phyloP scores from a whole-genome alignment of 2,888 invertebrate species.

The Papilio protenor region DNA sequence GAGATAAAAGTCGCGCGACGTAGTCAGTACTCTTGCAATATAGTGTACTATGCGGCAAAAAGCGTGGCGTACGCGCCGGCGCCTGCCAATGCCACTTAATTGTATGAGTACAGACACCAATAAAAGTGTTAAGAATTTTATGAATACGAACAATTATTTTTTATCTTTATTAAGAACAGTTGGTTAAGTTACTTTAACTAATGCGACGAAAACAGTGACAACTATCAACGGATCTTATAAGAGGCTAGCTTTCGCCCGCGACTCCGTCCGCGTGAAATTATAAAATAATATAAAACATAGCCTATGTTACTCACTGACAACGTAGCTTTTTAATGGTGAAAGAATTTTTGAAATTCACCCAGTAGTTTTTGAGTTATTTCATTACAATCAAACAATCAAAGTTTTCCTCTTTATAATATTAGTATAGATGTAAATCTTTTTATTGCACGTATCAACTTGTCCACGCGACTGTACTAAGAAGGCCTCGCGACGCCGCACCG shows the following conservation, averaged over 20 bases:
- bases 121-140: not conserved
- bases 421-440: not conserved
- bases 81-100: constrained; percentile 38
- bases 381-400: too few species aligned
- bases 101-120: constrained; percentile 13
- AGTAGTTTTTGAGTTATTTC: too few species aligned
- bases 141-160: not conserved
- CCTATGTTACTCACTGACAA: too few species aligned
- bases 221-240: too few species aligned
- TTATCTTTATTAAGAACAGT: not conserved
- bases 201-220: too few species aligned
- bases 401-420: too few species aligned
- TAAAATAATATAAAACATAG: too few species aligned
- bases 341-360: too few species aligned
- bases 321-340: too few species aligned
- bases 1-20: not conserved
- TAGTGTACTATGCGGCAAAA: constrained; percentile 31
- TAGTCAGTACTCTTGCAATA: constrained; percentile 1
- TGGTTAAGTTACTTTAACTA: not conserved
- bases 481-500: constrained; percentile 26
- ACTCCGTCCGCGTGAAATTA: too few species aligned
- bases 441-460: not conserved
- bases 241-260: too few species aligned
- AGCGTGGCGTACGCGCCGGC: constrained; percentile 41
- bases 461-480: not conserved